phyloP scores from a whole-genome alignment of 2,113 vertebrate species.

The Bombycilla garrulus region DNA sequence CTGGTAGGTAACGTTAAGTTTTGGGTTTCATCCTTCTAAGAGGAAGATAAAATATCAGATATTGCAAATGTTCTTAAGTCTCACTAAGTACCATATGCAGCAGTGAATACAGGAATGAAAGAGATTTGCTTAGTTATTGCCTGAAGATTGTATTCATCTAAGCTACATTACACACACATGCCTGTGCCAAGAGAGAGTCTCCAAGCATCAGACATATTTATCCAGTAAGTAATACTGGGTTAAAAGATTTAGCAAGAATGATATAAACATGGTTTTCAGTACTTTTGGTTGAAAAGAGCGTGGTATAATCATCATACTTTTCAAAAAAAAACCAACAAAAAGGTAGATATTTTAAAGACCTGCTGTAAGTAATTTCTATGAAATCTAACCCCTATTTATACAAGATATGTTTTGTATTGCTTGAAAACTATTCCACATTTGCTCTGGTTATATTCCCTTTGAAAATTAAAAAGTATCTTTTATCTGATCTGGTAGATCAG shows the following conservation, averaged over 20 bases:
- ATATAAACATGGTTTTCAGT: neutral
- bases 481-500: neutral
- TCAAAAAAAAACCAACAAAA: neutral
- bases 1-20: neutral
- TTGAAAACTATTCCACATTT: neutral
- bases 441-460: neutral
- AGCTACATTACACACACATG: neutral
- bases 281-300: neutral
- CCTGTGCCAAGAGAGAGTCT: neutral
- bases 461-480: neutral
- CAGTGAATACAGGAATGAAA: neutral
- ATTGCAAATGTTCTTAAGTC: neutral
- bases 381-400: neutral
- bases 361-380: neutral
- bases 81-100: neutral
- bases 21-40: neutral
- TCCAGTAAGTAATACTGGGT: neutral
- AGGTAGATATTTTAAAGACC: neutral
- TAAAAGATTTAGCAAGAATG: neutral
- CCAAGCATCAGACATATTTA: neutral
- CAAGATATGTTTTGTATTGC: neutral
- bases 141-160: neutral
- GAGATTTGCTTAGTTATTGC: neutral
- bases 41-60: neutral
- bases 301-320: neutral